Evolutionary conservation across 2,888 invertebrate species (phyloP).

Genomic region (Drosophila paranaensis): DNA sequence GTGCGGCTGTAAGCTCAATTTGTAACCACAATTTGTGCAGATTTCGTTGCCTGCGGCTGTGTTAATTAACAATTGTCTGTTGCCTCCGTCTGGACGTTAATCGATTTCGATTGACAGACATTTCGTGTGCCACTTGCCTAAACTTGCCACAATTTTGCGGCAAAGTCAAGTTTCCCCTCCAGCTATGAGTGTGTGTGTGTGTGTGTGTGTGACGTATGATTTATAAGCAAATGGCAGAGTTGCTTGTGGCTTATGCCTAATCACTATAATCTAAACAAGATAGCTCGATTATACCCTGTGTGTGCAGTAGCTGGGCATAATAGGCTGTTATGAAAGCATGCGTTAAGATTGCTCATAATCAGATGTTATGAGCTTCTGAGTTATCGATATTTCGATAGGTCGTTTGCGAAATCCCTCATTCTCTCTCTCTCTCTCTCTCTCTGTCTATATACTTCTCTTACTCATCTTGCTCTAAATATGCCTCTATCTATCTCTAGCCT

Average conservation of each 20-base stretch:
- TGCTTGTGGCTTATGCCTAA: slow-evolving; percentile 13
- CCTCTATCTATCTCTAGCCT: neutral
- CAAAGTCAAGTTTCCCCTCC: slow-evolving; percentile 26
- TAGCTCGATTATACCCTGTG: slow-evolving; percentile 1
- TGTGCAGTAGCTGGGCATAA: neutral
- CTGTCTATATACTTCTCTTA: too few species aligned
- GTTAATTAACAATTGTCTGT: slow-evolving; percentile 67
- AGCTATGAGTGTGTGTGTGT: neutral
- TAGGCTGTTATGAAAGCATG: neutral
- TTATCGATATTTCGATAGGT: neutral
- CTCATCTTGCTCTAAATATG: too few species aligned
- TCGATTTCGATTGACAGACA: slow-evolving; percentile 57
- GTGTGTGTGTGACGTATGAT: neutral
- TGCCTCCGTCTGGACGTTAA: slow-evolving; percentile 44
- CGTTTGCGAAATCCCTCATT: neutral
- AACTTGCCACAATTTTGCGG: slow-evolving; percentile 43
- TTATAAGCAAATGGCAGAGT: neutral
- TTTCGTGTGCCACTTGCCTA: slow-evolving; percentile 37
- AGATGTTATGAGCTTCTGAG: too few species aligned
- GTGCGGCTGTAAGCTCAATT: slow-evolving; percentile 43
- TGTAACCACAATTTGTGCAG: slow-evolving; percentile 57
- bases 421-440: too few species aligned
- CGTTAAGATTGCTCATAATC: neutral
- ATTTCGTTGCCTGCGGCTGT: slow-evolving; percentile 49
- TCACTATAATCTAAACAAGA: slow-evolving; percentile 4